Base-by-base conservation (phyloP, 1,140 invertebrate genomes). In the Bombus superbus region DNA sequence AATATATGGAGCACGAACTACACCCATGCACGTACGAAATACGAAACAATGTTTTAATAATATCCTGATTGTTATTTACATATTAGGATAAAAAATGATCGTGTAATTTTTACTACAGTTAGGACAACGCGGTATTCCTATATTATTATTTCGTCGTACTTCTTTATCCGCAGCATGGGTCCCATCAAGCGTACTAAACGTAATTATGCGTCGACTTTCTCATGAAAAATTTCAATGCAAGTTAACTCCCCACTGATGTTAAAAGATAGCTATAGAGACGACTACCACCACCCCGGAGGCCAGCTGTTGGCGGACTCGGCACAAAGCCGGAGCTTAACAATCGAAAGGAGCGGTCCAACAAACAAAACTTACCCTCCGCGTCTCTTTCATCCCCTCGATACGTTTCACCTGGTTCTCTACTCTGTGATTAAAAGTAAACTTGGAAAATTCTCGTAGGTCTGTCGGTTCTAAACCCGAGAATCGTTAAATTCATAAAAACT, bases 321-420 rank as follows among this genome's bases (percentile, higher is more conserved):
- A 89, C 76, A 89, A 89, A 89, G 80, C 68, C 53, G 32, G 4
- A 15, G 47, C 64, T 74, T 40, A 88, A 89, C 88, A 89, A 89
- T 89, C 78, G 80, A 81, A 88, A 86, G 83, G 84, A 88, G n/a
- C 83, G 83, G 78, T 66, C 42, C 71, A 32, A 72, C 87, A 89
- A 89, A 89, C 89, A 89, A 80, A 71, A 89, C 84, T 89, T 71
- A 86, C 84, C 72, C 87, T 81, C 88, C 79, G n/a, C 47, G 42
- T 66, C 40, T 78, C 62, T 77, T 83, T 86, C 84, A 86, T 81
- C 80, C 88, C 84, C 57, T 18, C 84, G 42, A 40, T 75, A 38
- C 28, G 79, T 64, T 66, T 75, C 79, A 74, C 28, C 75, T 79
- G 84, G 84, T 66, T 62, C 66, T 75, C 78, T 66, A 72, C 62